These are phyloP conservation scores for Nasonia longicornis DNA, from an alignment of 1,140 invertebrate genomes.

Conservation along the genomic window DNA sequence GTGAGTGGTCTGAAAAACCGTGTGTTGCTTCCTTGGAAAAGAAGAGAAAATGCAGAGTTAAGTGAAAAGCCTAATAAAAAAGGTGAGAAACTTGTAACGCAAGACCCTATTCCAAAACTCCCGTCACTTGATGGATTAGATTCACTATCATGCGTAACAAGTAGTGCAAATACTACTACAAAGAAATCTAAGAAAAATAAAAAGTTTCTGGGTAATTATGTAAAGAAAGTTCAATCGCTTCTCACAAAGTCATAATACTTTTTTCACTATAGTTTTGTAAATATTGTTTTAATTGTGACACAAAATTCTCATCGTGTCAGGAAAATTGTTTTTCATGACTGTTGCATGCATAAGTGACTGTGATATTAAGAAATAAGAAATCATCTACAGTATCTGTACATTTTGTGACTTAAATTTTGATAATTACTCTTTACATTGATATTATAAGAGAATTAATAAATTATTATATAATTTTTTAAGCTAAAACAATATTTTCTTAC, in stretches of 20 bases:
- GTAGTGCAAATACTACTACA: not conserved
- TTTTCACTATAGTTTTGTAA: slow-evolving; percentile 4
- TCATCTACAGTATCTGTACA: slow-evolving; percentile 15
- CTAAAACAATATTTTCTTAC: slow-evolving; percentile 38
- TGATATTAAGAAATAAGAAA: slow-evolving; percentile 42
- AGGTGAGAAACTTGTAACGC: slow-evolving; percentile 1
- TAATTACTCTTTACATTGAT: not conserved
- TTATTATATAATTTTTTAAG: slow-evolving; percentile 11
- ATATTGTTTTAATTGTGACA: not conserved
- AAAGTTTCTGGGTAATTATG: slow-evolving; percentile 38
- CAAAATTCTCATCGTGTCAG: not conserved
- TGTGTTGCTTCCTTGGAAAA: not conserved
- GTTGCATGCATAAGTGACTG: slow-evolving; percentile 17
- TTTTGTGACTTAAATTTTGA: not conserved
- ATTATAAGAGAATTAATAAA: slow-evolving; percentile 28
- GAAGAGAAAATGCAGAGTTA: not conserved
- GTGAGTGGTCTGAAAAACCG: not conserved
- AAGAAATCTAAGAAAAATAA: slow-evolving; percentile 43
- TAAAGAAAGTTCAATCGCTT: slow-evolving; percentile 48
- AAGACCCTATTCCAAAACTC: slow-evolving; percentile 35
- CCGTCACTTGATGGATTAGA: slow-evolving; percentile 50
- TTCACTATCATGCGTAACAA: slow-evolving; percentile 30
- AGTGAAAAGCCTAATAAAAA: not conserved
- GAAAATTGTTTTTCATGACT: not conserved
- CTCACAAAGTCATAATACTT: slow-evolving; percentile 42